Base-by-base conservation (phyloP, 2,888 invertebrate species). In the Escarpia spicata region DNA sequence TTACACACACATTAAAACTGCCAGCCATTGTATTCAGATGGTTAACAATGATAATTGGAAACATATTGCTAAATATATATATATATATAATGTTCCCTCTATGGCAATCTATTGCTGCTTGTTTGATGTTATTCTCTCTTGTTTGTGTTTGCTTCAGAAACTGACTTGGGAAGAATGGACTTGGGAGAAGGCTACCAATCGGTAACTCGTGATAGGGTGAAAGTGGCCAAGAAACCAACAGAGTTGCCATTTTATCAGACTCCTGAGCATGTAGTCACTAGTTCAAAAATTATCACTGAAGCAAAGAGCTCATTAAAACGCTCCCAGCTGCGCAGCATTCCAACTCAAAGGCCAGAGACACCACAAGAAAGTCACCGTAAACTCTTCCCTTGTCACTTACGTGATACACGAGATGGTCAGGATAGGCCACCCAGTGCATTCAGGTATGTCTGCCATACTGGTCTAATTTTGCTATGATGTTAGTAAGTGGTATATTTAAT, bases 301-400 rank as follows among this genome's bases (percentile, higher is more conserved):
- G 96, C 96, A n/a, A 95, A 95, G 60, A 95, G 95, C 90, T 95
- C 96, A 94, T 94, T 97, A 96, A 93, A 97, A 60, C 92, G 92
- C 12, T 90, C 93, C 26, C 91, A 92, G 60, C 92, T 93, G 52
- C 89, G 93, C 37, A 97, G 98, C 91, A 97, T 98, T 93, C 97
- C 98, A 95, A 98, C 98, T 92, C 97, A 98, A 93, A 97, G 98
- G n/a, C 98, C 98, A 10, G 98, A 98, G 96, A 98, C 98, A 19
- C 98, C 98, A 12, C 97, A 98, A 90, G 98, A 98, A 94, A 97
- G 98, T 90, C 98, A 98, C 94, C 97, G 98, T 60, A 97, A 98
- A 31, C 97, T 98, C 12, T 98, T 98, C n/a, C 75, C 75, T 75
- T 75, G 75, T 96, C 98, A 98, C 44, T 94, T 95, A 4, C 94